Evolutionary conservation across 2,888 invertebrate species (phyloP).

Genomic region (Chymomyza procnemis): DNA sequence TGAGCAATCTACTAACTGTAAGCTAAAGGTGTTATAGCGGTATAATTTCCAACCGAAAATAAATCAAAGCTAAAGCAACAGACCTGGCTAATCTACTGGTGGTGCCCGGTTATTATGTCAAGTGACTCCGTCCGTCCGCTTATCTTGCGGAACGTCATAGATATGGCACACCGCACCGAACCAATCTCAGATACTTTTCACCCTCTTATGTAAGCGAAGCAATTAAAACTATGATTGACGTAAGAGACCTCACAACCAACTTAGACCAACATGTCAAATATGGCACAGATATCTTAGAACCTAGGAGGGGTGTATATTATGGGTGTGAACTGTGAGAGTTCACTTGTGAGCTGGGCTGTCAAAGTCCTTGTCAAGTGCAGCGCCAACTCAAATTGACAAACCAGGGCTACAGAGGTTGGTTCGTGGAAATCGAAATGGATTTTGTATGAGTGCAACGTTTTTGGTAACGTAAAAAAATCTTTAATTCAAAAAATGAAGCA

Average conservation of each 20-base stretch:
- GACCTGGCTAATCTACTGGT: neutral
- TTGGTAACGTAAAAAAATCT: no score
- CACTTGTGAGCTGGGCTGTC: slow-evolving; percentile 3
- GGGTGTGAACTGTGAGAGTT: no score
- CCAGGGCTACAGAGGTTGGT: no score
- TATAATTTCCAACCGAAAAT: slow-evolving; percentile 30
- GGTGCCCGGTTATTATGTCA: slow-evolving; percentile 42
- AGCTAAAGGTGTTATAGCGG: neutral
- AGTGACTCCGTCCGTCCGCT: slow-evolving; percentile 32
- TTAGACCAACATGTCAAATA: slow-evolving; percentile 29
- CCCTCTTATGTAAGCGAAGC: slow-evolving; percentile 33
- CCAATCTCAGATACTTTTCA: slow-evolving; percentile 6
- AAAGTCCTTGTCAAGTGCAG: slow-evolving; percentile 26
- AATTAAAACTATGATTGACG: slow-evolving; percentile 40
- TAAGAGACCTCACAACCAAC: slow-evolving; percentile 2
- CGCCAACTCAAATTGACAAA: neutral
- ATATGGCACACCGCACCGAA: slow-evolving; percentile 23
- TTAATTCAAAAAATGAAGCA: no score
- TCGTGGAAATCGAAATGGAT: no score
- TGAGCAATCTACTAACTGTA: neutral
- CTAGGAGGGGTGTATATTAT: no score
- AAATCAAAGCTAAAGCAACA: slow-evolving; percentile 31
- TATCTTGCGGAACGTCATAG: slow-evolving; percentile 34
- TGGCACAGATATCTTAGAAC: slow-evolving; percentile 34
- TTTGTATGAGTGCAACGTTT: no score